A percentile compares a stretch with the other conserved stretches of the same genome.
Conservation (phyloP, 1,140 invertebrate species). For the Anastrepha ludens region DNA sequence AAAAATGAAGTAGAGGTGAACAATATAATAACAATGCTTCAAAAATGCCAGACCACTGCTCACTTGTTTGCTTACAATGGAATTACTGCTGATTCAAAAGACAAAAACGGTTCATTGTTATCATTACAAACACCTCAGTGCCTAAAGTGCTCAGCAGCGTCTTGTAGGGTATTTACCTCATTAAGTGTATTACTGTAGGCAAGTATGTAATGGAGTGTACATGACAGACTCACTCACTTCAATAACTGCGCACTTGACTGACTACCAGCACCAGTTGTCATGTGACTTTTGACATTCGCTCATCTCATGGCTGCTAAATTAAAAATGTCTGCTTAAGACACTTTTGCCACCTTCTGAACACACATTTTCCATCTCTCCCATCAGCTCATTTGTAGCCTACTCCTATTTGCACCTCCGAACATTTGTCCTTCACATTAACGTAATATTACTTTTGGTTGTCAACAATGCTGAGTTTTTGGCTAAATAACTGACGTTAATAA, state of each 20-base stretch:
- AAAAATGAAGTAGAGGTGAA: no score
- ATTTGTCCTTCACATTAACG: conserved; percentile 27
- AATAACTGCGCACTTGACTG: not conserved
- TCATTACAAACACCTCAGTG: no score
- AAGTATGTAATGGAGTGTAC: no score
- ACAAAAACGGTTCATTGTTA: no score
- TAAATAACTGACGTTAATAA: conserved; percentile 44
- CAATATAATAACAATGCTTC: no score
- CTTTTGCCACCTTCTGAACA: not conserved
- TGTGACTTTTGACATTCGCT: conserved; percentile 1
- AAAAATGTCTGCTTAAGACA: not conserved
- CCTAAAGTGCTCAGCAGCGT: no score
- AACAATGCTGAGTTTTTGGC: not conserved
- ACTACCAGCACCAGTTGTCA: not conserved
- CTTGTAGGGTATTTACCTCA: no score
- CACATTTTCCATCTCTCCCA: not conserved
- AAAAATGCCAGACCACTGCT: no score
- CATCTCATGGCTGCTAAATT: not conserved
- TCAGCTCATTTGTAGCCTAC: not conserved
- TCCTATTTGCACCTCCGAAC: not conserved
- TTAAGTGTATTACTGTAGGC: no score
- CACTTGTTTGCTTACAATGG: no score
- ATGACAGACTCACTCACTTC: not conserved
- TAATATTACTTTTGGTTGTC: conserved; percentile 27
- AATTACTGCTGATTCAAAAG: no score